phyloP scores from a whole-genome alignment of 2,888 invertebrate genomes.

The Pyrrhosoma nymphula region DNA sequence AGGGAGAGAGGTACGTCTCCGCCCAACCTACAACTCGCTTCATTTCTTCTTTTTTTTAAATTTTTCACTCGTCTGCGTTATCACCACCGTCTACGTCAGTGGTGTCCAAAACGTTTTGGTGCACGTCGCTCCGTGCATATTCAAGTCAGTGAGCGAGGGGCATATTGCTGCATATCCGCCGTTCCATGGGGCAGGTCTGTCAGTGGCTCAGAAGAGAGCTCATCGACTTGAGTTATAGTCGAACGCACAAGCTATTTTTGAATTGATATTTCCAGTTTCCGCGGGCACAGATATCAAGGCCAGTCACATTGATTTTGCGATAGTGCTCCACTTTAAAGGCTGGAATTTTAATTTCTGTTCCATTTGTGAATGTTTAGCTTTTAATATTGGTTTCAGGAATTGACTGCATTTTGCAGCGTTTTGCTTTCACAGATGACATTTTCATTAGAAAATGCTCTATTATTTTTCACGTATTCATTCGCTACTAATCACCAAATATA shows the following conservation, averaged over 20 bases:
- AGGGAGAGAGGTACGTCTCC: conserved; percentile 49
- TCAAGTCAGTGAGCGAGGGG: neutral
- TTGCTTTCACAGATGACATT: too few species aligned
- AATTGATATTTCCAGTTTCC: neutral
- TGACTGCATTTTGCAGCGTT: too few species aligned
- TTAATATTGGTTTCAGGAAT: too few species aligned
- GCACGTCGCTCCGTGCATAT: neutral
- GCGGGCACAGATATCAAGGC: neutral
- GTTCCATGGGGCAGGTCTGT: neutral
- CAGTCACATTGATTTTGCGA: neutral
- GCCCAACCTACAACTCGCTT: neutral
- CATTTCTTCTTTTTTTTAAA: neutral
- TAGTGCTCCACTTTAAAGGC: neutral
- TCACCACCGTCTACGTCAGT: neutral
- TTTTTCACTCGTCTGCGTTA: neutral
- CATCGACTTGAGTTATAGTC: neutral
- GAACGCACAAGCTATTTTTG: neutral
- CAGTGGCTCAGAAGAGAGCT: neutral
- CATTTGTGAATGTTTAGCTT: too few species aligned
- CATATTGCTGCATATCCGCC: neutral
- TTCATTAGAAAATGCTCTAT: too few species aligned
- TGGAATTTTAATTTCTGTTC: neutral
- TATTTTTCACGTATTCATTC: too few species aligned
- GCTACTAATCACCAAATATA: too few species aligned
- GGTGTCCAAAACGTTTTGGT: neutral